These are phyloP conservation scores for Strigops habroptila DNA, from an alignment of 2,113 vertebrate species.

Conservation along the genomic window DNA sequence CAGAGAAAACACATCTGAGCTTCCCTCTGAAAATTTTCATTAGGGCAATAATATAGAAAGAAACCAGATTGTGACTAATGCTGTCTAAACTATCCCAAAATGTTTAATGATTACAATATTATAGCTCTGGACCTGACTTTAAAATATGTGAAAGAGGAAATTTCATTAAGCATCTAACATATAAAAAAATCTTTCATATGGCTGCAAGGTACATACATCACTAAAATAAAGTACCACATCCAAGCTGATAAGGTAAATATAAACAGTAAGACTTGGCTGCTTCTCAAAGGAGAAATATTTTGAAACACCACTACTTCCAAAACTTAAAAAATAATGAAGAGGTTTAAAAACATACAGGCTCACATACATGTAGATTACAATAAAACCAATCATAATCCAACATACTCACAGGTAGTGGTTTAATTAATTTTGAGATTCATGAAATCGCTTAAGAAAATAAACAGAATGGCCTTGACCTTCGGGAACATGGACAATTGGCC, in stretches of 20 bases:
- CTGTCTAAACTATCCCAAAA: background rate
- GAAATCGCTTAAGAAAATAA: background rate
- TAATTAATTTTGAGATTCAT: background rate
- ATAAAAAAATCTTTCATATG: background rate
- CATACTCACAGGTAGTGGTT: background rate
- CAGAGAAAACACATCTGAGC: background rate
- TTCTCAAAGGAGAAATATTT: background rate
- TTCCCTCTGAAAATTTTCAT: background rate
- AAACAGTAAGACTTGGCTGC: background rate
- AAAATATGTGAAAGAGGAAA: background rate
- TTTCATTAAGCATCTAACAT: background rate
- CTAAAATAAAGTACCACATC: background rate
- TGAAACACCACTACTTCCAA: background rate
- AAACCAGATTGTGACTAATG: background rate
- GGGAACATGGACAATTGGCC: background rate
- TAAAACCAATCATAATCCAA: background rate
- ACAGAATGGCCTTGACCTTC: background rate
- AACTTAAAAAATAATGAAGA: background rate
- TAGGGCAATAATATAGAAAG: background rate
- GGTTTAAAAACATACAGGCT: background rate
- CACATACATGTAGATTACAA: fast-evolving
- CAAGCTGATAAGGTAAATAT: background rate
- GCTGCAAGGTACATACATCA: background rate
- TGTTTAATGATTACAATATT: background rate
- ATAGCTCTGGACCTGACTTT: background rate